These are phyloP conservation scores for Takifugu bimaculatus DNA, from an alignment of 2,113 vertebrate species.

Conservation along the genomic window DNA sequence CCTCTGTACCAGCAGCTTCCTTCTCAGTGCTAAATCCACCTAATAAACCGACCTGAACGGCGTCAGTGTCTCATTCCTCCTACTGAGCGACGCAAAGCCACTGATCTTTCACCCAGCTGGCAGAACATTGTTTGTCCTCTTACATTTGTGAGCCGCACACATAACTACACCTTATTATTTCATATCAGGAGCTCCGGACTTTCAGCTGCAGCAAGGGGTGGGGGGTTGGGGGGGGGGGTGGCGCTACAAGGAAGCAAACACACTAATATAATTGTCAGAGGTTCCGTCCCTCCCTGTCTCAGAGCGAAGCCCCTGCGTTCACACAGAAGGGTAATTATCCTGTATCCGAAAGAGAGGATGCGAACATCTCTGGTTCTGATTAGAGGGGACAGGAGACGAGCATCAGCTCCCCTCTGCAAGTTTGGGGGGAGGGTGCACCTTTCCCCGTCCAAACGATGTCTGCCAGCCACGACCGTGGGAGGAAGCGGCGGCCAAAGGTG, in stretches of 20 bases:
- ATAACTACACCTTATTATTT: conserved; percentile 62
- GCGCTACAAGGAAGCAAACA: conserved; percentile 12
- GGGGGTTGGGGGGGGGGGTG: too few relatives aligned
- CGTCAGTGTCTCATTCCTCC: conserved; percentile 53
- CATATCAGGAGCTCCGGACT: conserved; percentile 47
- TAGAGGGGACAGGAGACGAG: conserved; percentile 62
- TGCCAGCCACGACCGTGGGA: conserved; percentile 22
- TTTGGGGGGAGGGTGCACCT: conserved; percentile 70
- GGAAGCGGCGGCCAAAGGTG: conserved; percentile 36
- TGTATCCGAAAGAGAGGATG: conserved; percentile 88
- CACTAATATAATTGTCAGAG: conserved; percentile 68
- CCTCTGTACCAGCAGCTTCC: neutral
- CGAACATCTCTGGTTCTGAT: conserved; percentile 89
- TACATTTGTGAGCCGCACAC: conserved; percentile 26
- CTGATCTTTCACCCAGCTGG: conserved; percentile 14
- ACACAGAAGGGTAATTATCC: conserved; percentile 89
- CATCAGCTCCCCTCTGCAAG: conserved; percentile 75
- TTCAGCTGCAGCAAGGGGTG: conserved; percentile 36
- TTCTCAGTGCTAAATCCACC: neutral
- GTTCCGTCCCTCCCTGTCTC: conserved; percentile 74
- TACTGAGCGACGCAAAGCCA: conserved; percentile 50
- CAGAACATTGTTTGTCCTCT: conserved; percentile 42
- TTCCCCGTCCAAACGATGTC: neutral
- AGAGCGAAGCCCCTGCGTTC: conserved; percentile 76
- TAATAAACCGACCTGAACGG: neutral